Conservation (phyloP, 2,888 invertebrate species). For the Harmothoe impar region DNA sequence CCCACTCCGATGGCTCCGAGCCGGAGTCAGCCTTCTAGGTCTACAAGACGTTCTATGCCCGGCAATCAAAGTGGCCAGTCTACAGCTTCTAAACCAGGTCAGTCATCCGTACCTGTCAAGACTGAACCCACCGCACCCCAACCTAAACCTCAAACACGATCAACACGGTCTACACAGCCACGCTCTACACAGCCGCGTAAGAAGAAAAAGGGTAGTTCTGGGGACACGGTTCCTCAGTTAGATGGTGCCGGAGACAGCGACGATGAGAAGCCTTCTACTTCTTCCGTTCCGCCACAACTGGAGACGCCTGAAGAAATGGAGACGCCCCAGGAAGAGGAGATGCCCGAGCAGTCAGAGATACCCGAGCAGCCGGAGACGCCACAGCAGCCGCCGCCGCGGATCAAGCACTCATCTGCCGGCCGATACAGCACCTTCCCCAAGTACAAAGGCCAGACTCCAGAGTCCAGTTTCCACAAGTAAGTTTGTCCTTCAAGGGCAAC, state of each 20-base stretch:
- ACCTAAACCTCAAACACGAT: too few relatives aligned
- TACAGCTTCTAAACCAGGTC: not conserved
- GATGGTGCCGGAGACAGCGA: conserved; percentile 25
- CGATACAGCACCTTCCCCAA: conserved; percentile 31
- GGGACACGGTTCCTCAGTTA: not conserved
- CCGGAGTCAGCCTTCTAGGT: too few relatives aligned
- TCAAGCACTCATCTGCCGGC: not conserved
- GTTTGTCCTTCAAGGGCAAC: not conserved
- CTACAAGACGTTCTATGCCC: too few relatives aligned
- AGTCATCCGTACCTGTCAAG: not conserved
- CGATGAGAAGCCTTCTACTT: not conserved
- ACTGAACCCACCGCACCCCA: not conserved
- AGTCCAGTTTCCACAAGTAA: conserved; percentile 31
- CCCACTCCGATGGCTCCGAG: too few relatives aligned
- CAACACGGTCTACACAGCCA: too few relatives aligned
- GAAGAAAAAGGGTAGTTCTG: not conserved
- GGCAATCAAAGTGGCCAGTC: too few relatives aligned
- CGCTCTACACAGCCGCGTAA: too few relatives aligned
- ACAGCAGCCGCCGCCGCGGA: not conserved
- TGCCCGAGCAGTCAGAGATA: not conserved
- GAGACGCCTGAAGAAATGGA: not conserved
- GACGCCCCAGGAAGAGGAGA: not conserved
- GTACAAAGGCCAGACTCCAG: conserved; percentile 49
- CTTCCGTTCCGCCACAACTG: not conserved
- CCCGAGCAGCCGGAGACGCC: not conserved